Evolutionary conservation across 35 echinoderm and acorn worm species (phyloP), one percentile per base, ranked within the genome.

Genomic region (Diadema setosum): DNA sequence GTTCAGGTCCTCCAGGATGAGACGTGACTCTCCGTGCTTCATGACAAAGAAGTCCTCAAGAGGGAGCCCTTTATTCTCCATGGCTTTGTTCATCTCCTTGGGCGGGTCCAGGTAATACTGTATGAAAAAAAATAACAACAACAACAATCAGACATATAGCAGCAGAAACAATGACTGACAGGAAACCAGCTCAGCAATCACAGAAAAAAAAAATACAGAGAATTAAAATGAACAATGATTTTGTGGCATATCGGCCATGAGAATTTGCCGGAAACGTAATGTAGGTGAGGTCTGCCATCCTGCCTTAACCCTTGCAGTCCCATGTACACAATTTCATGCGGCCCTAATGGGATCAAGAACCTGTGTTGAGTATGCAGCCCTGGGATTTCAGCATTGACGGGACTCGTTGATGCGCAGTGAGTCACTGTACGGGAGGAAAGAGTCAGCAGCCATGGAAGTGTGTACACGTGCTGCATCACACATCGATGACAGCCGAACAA

Each of bases 21-120:
- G 82, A 65, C 49, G 84, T 17, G 91, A 74, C 82, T 98, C 91
- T 57, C 96, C 96, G 42, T 98, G 96, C 24, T 98, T 91, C 34
- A 94, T 75, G 34, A 76, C 87, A 55, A 94, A 85, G 80, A 94
- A 94, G 39, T 98, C 96, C 56, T 94, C 85, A 32, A 70, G 87
- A 17, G 90, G 50, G 8, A 93, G 58, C 3, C 70, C 84, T 33
- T 82, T 83, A 0, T 91, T 59, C 20, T 94, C 83, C 82, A 98
- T 52, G 6, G 80, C 88, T 31, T 91, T 81, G 36, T 86, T 94
- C 23, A 93, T 70, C 56, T 94, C 85, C 48, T 86, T 76, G 32
- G 84, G 92, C 58, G 96, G 96, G 26, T 94, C 92, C 57, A 94
- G 69, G 46, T 98, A 98, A 70, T 81, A 70, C 96, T 94, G 74